Evolutionary conservation across 2,888 invertebrate species (phyloP).

Genomic region (Synanthedon myopaeformis): DNA sequence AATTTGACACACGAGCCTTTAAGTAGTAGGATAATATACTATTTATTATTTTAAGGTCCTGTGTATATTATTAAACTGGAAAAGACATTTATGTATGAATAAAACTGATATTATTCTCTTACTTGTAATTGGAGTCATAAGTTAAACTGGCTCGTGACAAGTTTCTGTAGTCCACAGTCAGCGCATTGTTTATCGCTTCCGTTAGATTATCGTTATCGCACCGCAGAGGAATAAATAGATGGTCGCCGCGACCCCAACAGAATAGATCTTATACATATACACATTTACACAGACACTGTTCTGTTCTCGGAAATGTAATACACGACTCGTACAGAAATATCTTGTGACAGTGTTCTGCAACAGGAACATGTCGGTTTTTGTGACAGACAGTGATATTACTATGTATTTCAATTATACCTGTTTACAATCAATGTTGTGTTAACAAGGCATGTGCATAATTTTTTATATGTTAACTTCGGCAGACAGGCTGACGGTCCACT

Average conservation of each 20-base stretch:
- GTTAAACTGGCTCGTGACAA: neutral
- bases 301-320: conserved; percentile 28
- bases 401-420: too few relatives aligned
- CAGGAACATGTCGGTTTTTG: too few relatives aligned
- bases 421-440: too few relatives aligned
- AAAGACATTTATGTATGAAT: neutral
- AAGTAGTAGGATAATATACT: too few relatives aligned
- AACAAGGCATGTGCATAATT: too few relatives aligned
- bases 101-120: neutral
- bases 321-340: conserved; percentile 28
- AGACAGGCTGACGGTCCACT: too few relatives aligned
- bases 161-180: conserved; percentile 12
- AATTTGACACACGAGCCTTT: too few relatives aligned
- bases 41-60: too few relatives aligned
- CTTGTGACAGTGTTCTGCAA: conserved; percentile 11
- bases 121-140: neutral
- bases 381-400: too few relatives aligned
- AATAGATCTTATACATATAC: neutral
- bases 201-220: conserved; percentile 29
- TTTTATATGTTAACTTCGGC: too few relatives aligned
- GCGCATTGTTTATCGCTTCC: conserved; percentile 33
- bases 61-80: too few relatives aligned
- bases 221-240: conserved; percentile 3
- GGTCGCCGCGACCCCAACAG: conserved; percentile 25
- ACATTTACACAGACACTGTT: conserved; percentile 13